A percentile compares a stretch with the other conserved stretches of the same genome.
Conservation (phyloP, 2,888 invertebrate genomes). For the Meteorus cinctellus region DNA sequence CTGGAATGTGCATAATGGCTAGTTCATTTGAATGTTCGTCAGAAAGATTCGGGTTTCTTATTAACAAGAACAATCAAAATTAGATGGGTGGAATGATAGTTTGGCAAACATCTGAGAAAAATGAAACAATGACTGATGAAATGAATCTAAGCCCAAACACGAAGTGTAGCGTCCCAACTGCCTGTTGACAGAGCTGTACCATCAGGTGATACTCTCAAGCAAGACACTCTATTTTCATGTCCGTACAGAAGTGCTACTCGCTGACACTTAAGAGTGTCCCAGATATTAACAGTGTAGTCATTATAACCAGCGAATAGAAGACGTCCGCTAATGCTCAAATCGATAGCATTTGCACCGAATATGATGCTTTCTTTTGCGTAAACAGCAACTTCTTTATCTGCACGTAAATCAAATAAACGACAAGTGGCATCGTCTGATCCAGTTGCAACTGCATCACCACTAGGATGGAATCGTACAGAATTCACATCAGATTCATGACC, state of each 20-base stretch:
- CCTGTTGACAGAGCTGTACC: conserved; percentile 98
- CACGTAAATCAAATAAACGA: conserved; percentile 96
- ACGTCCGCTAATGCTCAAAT: conserved; percentile 96
- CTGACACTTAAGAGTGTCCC: conserved; percentile 97
- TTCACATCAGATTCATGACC: conserved; percentile 99
- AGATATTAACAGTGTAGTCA: conserved; percentile 98
- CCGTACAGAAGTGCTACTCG: conserved; percentile 93
- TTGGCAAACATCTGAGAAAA: conserved; percentile 5
- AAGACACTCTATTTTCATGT: conserved; percentile 96
- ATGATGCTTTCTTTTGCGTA: conserved; percentile 98
- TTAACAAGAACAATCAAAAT: conserved; percentile 7
- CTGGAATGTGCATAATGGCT: conserved; percentile 11
- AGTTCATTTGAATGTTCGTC: conserved; percentile 34
- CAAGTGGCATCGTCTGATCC: conserved; percentile 99
- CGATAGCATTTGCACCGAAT: conserved; percentile 98
- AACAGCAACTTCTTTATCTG: conserved; percentile 96
- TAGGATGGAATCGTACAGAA: conserved; percentile 95
- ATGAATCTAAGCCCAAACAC: conserved; percentile 77
- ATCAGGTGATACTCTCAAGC: conserved; percentile 95
- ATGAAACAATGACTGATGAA: neutral
- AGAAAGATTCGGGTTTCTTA: conserved; percentile 22
- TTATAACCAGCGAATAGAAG: conserved; percentile 98
- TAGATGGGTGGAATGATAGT: conserved; percentile 5
- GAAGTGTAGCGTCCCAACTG: conserved; percentile 95
- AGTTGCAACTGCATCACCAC: conserved; percentile 98